phyloP scores from a whole-genome alignment of 2,888 invertebrate genomes.

The Cetonia aurata region DNA sequence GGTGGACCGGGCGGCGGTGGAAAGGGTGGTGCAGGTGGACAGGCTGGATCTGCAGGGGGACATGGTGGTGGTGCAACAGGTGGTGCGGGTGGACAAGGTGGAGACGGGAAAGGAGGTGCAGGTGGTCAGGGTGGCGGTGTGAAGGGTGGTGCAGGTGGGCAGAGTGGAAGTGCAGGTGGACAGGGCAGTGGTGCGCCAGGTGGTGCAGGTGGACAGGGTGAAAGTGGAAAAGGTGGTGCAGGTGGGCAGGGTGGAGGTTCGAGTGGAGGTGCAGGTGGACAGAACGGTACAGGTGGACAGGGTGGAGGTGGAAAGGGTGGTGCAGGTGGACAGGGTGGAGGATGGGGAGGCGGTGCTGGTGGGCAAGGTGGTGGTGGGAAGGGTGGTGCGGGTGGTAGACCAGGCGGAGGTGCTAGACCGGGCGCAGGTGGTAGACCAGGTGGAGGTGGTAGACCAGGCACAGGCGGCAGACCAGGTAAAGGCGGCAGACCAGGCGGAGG shows the following conservation, averaged over 20 bases:
- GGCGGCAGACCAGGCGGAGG: too few species aligned
- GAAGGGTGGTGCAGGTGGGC: slow-evolving; percentile 9
- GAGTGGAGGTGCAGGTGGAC: slow-evolving; percentile 11
- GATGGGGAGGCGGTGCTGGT: neutral
- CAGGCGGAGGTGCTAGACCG: neutral
- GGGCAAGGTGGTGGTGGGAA: neutral
- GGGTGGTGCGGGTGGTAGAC: neutral
- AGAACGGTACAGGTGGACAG: slow-evolving; percentile 22
- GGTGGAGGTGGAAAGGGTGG: slow-evolving; percentile 5
- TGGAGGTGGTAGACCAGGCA: too few species aligned
- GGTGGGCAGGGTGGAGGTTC: slow-evolving; percentile 29
- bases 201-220: neutral
- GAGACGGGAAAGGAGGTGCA: slow-evolving; percentile 5
- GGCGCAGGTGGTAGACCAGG: too few species aligned
- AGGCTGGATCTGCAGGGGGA: neutral
- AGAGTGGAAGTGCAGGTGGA: neutral
- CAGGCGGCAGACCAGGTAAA: too few species aligned
- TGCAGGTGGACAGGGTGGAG: neutral
- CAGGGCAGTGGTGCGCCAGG: neutral
- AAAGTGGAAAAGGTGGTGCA: slow-evolving; percentile 15
- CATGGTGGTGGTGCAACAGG: neutral
- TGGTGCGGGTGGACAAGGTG: slow-evolving; percentile 10
- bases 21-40: slow-evolving; percentile 8
- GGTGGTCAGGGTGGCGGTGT: too few species aligned
- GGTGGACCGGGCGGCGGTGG: slow-evolving; percentile 1